Percentiles rank a stretch among this genome's conserved stretches.
phyloP scores from a whole-genome alignment of 2,797 vertebrate species.

The Podargus strigoides region DNA sequence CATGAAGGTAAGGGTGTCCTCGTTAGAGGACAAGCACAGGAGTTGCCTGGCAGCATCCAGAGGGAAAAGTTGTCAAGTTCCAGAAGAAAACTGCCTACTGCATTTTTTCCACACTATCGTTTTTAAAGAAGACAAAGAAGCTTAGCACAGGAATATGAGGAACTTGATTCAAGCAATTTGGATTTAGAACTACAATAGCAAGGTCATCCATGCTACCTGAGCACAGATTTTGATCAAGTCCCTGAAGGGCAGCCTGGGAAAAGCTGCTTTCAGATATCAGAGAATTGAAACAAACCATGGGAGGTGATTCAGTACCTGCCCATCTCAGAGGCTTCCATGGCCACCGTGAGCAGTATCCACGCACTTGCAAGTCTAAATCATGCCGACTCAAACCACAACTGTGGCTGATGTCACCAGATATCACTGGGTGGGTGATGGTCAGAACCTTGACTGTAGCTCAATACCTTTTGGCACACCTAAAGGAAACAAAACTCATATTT shows the following conservation, averaged over 20 bases:
- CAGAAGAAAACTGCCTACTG: neutral
- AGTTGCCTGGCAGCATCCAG: neutral
- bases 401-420: rapidly evolving
- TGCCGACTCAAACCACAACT: neutral
- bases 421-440: neutral
- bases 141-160: neutral
- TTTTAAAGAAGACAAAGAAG: neutral
- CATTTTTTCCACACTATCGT: neutral
- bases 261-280: neutral
- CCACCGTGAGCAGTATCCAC: rapidly evolving
- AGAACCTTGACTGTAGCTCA: neutral
- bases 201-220: neutral
- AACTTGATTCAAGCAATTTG: neutral
- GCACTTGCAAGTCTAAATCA: neutral
- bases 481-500: neutral
- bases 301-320: neutral
- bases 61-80: neutral
- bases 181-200: neutral
- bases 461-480: neutral
- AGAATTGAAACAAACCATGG: neutral
- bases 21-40: neutral
- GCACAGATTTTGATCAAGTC: neutral
- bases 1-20: neutral
- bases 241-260: neutral
- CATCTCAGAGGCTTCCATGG: neutral